Conservation (phyloP, 2,797 vertebrate genomes). For the Anas acuta region DNA sequence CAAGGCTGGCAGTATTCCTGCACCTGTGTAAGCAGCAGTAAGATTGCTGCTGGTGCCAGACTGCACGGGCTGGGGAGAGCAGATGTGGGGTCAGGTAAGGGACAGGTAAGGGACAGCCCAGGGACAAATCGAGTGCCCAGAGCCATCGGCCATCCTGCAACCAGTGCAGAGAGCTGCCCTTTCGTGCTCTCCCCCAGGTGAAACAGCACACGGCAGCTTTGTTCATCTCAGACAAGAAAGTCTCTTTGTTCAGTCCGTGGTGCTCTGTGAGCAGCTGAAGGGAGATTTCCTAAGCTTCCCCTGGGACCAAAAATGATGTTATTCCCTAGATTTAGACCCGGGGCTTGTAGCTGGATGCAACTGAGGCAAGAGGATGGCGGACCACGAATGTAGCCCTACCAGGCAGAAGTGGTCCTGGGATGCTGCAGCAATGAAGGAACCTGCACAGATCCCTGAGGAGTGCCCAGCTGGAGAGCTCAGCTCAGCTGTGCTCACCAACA, state of each 20-base stretch:
- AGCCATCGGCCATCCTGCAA: neutral
- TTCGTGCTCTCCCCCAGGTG: neutral
- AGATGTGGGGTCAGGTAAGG: neutral
- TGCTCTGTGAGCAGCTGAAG: neutral
- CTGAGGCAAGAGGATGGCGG: neutral
- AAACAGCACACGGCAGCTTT: neutral
- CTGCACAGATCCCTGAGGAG: neutral
- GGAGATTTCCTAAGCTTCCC: neutral
- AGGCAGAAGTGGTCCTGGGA: neutral
- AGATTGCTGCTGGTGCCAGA: neutral
- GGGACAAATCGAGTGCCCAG: neutral
- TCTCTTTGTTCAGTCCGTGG: neutral
- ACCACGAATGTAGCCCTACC: neutral
- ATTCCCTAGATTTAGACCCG: neutral
- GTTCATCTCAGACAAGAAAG: neutral
- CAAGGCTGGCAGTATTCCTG: neutral
- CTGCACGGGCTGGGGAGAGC: fast-evolving
- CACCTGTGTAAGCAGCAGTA: neutral
- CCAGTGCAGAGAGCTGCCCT: fast-evolving
- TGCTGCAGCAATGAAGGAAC: neutral
- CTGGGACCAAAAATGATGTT: neutral
- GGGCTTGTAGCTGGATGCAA: neutral
- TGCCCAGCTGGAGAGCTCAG: neutral
- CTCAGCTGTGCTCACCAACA: neutral
- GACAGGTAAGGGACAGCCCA: neutral